Conservation (phyloP, 53 echinoderm and acorn worm genomes). For the Apostichopus leukothele region DNA sequence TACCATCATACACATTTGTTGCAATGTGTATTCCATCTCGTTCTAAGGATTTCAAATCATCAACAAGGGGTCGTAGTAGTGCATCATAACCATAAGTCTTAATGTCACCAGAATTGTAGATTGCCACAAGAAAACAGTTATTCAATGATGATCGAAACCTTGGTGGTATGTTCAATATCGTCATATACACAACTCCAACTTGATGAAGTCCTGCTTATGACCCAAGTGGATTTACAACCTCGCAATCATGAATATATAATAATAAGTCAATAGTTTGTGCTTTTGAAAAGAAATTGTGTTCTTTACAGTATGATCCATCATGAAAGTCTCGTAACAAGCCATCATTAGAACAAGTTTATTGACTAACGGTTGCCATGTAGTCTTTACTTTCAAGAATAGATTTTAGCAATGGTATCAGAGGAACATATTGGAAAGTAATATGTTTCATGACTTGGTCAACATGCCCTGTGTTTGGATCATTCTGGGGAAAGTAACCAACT, state of each 20-base stretch:
- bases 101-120: constrained; percentile 42
- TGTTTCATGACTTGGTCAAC: constrained; percentile 52
- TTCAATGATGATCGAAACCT: constrained; percentile 42
- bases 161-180: constrained; percentile 51
- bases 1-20: neutral
- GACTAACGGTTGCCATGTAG: neutral
- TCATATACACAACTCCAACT: constrained; percentile 57
- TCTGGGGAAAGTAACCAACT: constrained; percentile 51
- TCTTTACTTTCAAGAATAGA: constrained; percentile 43
- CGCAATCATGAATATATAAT: neutral
- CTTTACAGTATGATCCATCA: constrained; percentile 14
- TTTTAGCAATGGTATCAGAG: constrained; percentile 40
- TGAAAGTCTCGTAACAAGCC: constrained; percentile 17
- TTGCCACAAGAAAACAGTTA: constrained; percentile 49
- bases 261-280: constrained; percentile 4
- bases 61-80: constrained; percentile 29
- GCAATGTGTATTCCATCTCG: neutral
- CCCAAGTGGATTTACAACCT: constrained; percentile 9
- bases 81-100: constrained; percentile 19
- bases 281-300: neutral
- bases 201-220: constrained; percentile 64
- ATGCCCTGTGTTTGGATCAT: constrained; percentile 53
- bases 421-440: constrained; percentile 60
- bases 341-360: neutral
- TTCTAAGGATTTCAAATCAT: constrained; percentile 33